phyloP scores from a whole-genome alignment of 2,888 invertebrate genomes.

The Trachelus troglodyta region DNA sequence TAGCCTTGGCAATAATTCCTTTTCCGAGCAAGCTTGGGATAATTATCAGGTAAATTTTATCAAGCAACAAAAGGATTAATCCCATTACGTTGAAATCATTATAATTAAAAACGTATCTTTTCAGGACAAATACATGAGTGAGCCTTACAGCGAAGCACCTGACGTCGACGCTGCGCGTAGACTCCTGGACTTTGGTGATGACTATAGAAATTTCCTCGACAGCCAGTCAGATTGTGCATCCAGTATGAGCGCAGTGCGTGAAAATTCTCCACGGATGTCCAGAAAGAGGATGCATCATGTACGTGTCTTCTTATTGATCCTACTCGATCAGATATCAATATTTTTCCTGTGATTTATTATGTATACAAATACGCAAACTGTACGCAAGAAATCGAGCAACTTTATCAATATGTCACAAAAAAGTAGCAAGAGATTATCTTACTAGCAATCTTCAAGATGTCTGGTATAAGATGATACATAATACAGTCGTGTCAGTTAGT shows the following conservation, averaged over 20 bases:
- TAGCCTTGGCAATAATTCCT: slow-evolving; percentile 72
- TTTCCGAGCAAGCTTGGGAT: slow-evolving; percentile 95
- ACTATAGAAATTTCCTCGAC: slow-evolving; percentile 89
- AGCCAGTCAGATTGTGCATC: slow-evolving; percentile 92
- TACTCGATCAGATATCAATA: slow-evolving; percentile 22
- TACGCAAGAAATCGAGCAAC: too few species aligned
- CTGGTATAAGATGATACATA: too few species aligned
- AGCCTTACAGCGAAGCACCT: slow-evolving; percentile 87
- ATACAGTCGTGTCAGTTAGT: too few species aligned
- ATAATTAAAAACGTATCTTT: slow-evolving; percentile 32
- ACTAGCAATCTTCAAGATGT: too few species aligned
- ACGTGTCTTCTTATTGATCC: slow-evolving; percentile 39
- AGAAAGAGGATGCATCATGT: slow-evolving; percentile 58
- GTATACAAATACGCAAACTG: too few species aligned
- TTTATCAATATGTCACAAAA: too few species aligned
- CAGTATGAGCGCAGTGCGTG: slow-evolving; percentile 75
- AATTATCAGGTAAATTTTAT: slow-evolving; percentile 80
- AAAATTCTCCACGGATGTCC: slow-evolving; percentile 66
- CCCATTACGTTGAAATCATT: neutral
- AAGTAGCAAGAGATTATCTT: too few species aligned
- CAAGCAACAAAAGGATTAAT: neutral
- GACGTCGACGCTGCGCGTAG: slow-evolving; percentile 88
- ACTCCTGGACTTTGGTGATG: slow-evolving; percentile 88
- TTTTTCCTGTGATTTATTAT: slow-evolving; percentile 17
- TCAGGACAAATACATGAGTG: slow-evolving; percentile 91